Conservation (phyloP, 92 coral and sea anemone species). For the Montipora capitata region DNA sequence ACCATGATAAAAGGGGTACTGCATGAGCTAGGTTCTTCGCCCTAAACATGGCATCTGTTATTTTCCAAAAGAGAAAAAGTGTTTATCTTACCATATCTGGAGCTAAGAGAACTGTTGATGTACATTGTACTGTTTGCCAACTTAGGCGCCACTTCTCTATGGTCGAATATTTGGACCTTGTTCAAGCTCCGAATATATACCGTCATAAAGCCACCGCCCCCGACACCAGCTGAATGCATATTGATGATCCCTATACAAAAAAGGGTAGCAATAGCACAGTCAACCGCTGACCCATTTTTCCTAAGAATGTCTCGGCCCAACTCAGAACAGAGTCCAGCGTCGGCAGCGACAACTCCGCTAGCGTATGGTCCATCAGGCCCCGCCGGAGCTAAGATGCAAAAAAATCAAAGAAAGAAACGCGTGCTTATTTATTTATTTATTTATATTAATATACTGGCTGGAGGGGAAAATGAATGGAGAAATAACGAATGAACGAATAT, state of each 20-base stretch:
- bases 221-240: constrained; percentile 32
- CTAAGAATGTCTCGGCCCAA: constrained; percentile 87
- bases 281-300: constrained; percentile 91
- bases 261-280: constrained; percentile 87
- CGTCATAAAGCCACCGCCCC: constrained; percentile 97
- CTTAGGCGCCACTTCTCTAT: constrained; percentile 92
- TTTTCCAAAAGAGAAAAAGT: too few species aligned
- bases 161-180: constrained; percentile 81
- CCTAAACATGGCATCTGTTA: too few species aligned
- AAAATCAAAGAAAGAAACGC: too few species aligned
- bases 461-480: background rate
- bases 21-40: too few species aligned
- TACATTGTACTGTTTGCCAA: constrained; percentile 81
- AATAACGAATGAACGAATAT: background rate
- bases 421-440: too few species aligned
- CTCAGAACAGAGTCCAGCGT: constrained; percentile 74
- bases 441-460: too few species aligned
- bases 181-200: constrained; percentile 74
- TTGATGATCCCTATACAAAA: constrained; percentile 92
- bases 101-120: constrained; percentile 77
- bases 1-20: too few species aligned
- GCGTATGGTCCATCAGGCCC: constrained; percentile 82
- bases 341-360: constrained; percentile 83
- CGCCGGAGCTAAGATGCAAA: constrained; percentile 41
- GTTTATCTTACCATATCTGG: constrained; percentile 74